Base-by-base conservation (phyloP, 2,113 vertebrate genomes). In the Psilopogon haemacephalus region DNA sequence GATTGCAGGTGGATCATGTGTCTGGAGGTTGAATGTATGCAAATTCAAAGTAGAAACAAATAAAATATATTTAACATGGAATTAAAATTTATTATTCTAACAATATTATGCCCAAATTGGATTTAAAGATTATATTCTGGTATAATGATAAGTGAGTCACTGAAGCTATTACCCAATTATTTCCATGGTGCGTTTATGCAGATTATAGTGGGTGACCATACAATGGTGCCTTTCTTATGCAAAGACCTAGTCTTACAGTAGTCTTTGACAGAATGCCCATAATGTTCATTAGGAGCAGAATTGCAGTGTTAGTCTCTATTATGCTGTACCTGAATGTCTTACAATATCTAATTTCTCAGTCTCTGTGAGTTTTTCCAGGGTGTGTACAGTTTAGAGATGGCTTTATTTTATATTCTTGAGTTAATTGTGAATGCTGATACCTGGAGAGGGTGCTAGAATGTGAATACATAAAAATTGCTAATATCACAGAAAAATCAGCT, bases 151-250 rank as follows among this genome's bases (percentile, higher is more conserved):
- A 93, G 20, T n/a, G 55, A 59, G 46, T 79, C 59, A 62, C 24
- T 65, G 32, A 86, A 75, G 73, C 58, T 55, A 33, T 55, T 55
- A 54, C 37, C 26, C 46, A 50, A 85, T 82, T 84, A 79, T 82
- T 94, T 95, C 23, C 74, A 13, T 69, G 52, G 37, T 0, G 1
- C 67, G 26, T 55, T 93, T 84, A 77, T 87, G 78, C 42, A 88
- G 46, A 63, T 91, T 91, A 58, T n/a, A 60, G 8, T 44, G 20
- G 58, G 48, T 71, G 56, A 85, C 75, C 46, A 28, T 28, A 52
- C 37, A 94, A 74, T 60, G 42, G 46, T 70, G 52, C 44, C 46
- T 87, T 83, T 92, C 38, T 89, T 56, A 93, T 85, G 71, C 82
- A 80, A 92, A 91, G 42, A 60, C 17, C n/a, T 79, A 8, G 58